Evolutionary conservation across 2,113 vertebrate species (phyloP).

Genomic region (Lagopus leucura): DNA sequence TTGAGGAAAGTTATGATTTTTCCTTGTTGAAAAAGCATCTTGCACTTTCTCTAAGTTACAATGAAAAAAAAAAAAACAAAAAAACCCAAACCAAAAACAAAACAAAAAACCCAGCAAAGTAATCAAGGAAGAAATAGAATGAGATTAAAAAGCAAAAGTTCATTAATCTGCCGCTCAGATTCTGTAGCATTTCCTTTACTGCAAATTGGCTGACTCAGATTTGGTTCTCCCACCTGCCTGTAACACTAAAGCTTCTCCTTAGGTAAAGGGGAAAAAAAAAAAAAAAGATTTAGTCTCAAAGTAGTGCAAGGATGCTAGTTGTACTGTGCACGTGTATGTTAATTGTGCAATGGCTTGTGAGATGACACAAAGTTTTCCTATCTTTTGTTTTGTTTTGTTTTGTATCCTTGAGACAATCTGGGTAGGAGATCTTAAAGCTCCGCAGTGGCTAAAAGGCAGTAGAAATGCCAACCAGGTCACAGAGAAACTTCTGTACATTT

Average conservation of each 20-base stretch:
- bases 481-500: background rate
- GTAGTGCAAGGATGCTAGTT: background rate
- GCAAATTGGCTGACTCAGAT: background rate
- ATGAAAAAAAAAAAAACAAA: background rate
- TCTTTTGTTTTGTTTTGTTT: background rate
- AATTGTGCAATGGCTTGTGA: constrained; percentile 35
- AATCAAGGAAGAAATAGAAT: background rate
- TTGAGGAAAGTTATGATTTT: constrained; percentile 15
- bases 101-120: background rate
- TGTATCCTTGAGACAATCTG: constrained; percentile 40
- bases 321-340: background rate
- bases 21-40: constrained; percentile 28
- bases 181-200: background rate
- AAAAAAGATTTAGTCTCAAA: background rate
- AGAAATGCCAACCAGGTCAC: background rate
- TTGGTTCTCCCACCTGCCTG: background rate
- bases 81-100: background rate
- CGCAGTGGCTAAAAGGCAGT: background rate
- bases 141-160: background rate
- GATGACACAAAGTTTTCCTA: background rate
- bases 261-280: rapidly evolving
- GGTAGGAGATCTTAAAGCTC: background rate
- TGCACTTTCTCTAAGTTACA: constrained; percentile 38
- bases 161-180: background rate
- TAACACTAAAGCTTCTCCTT: background rate